These are phyloP conservation scores for Neoascia interrupta DNA, from an alignment of 2,888 invertebrate genomes.

Conservation along the genomic window DNA sequence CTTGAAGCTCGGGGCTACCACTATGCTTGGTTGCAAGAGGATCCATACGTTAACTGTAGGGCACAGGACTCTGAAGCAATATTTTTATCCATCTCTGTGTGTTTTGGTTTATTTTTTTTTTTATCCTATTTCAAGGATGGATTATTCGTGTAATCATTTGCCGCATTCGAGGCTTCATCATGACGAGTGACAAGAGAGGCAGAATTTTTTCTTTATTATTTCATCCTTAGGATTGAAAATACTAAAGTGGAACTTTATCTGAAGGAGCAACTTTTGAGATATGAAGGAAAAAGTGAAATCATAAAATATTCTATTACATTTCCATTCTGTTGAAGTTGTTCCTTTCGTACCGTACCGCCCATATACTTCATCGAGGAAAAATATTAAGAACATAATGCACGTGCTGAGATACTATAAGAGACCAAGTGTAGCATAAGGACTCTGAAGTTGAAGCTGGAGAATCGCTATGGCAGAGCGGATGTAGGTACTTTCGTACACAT, in stretches of 20 bases:
- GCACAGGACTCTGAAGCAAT: conserved; percentile 24
- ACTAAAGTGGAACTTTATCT: too few species aligned
- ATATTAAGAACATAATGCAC: too few species aligned
- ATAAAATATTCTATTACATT: conserved; percentile 36
- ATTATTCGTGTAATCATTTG: conserved; percentile 42
- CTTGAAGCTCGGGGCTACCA: conserved; percentile 47
- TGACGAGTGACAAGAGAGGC: conserved; percentile 5
- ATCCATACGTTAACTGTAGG: conserved; percentile 9
- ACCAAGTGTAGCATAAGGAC: conserved; percentile 16
- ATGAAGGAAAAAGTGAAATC: not conserved
- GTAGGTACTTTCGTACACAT: too few species aligned
- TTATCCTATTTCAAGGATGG: conserved; percentile 37
- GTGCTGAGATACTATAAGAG: not conserved
- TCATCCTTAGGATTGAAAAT: too few species aligned
- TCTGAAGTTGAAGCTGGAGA: too few species aligned
- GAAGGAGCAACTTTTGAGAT: too few species aligned
- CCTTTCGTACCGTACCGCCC: too few species aligned
- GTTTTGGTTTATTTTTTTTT: conserved; percentile 7
- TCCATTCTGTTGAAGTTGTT: conserved; percentile 3
- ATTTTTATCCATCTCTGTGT: too few species aligned
- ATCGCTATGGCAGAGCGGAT: too few species aligned
- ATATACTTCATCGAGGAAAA: too few species aligned
- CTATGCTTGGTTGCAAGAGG: too few species aligned
- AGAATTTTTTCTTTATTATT: conserved; percentile 31
- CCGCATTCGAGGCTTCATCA: conserved; percentile 22